Conservation (phyloP, 2,797 vertebrate species). For the Otolemur crassicaudatus region DNA sequence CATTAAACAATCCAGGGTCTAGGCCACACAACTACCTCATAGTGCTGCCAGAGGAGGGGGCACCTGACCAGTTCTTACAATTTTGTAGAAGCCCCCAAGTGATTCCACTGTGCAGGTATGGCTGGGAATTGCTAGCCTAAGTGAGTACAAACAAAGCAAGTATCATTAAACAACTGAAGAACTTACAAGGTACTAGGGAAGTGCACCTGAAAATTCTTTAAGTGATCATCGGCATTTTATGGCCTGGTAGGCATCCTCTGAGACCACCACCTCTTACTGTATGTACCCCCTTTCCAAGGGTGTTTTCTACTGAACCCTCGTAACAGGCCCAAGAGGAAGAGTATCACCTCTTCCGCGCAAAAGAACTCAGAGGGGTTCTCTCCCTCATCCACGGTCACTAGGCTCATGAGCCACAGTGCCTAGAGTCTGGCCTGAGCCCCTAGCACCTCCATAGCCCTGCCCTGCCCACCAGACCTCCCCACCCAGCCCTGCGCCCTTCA, state of each 20-base stretch:
- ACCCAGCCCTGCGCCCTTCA: neutral
- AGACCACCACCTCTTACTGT: too few relatives aligned
- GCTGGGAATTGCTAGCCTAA: neutral
- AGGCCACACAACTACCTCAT: neutral
- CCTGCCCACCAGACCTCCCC: neutral
- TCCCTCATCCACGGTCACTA: accelerated
- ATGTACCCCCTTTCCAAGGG: neutral
- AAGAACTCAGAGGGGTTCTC: neutral
- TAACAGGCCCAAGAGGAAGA: neutral
- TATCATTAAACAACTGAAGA: neutral
- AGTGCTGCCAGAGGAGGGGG: neutral
- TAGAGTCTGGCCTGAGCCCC: neutral
- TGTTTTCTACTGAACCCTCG: neutral
- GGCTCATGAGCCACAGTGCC: neutral
- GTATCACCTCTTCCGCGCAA: neutral
- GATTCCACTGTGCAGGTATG: neutral
- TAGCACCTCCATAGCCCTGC: neutral
- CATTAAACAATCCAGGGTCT: neutral
- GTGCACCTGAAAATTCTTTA: neutral
- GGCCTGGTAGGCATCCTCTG: neutral
- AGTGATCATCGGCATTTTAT: neutral
- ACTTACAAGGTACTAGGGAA: neutral
- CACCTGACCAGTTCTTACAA: neutral
- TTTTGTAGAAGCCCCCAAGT: neutral
- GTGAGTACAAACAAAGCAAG: neutral